A percentile compares a stretch with the other conserved stretches of the same genome.
Evolutionary conservation across 2,797 vertebrate species (phyloP).

Genomic region (Myotis vivesi): DNA sequence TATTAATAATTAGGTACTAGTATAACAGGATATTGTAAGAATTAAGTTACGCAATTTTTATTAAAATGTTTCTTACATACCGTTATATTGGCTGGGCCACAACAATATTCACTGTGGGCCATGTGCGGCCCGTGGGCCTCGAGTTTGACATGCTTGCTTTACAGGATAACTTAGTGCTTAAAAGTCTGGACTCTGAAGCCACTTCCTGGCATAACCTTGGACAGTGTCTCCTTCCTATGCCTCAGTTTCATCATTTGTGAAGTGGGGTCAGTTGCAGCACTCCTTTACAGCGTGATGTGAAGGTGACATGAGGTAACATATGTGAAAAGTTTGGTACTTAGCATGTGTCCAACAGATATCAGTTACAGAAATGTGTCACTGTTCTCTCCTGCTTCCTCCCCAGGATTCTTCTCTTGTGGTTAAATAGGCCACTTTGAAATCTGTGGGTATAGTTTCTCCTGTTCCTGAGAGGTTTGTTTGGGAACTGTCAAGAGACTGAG

Average conservation of each 20-base stretch:
- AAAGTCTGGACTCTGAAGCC: background rate
- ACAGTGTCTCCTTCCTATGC: background rate
- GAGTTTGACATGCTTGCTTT: background rate
- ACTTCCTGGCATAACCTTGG: background rate
- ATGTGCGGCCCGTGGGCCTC: too few species aligned
- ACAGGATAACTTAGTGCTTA: background rate
- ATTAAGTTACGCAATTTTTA: too few species aligned
- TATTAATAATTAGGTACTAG: too few species aligned
- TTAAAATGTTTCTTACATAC: too few species aligned
- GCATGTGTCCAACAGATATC: background rate
- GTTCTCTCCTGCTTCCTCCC: background rate
- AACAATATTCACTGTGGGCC: too few species aligned
- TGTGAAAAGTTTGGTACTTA: background rate
- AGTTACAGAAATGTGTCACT: background rate
- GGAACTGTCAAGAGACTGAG: background rate
- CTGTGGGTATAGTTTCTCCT: background rate
- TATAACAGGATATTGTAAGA: too few species aligned
- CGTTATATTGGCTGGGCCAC: too few species aligned
- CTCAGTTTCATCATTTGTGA: constrained; percentile 37
- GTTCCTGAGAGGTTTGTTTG: background rate
- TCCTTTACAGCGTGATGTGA: background rate
- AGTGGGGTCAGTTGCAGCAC: background rate
- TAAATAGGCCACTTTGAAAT: background rate
- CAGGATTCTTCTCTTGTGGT: background rate
- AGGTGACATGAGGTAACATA: background rate